These are phyloP conservation scores for Odontocolon sp. DNA, from an alignment of 2,888 invertebrate species.

Conservation along the genomic window DNA sequence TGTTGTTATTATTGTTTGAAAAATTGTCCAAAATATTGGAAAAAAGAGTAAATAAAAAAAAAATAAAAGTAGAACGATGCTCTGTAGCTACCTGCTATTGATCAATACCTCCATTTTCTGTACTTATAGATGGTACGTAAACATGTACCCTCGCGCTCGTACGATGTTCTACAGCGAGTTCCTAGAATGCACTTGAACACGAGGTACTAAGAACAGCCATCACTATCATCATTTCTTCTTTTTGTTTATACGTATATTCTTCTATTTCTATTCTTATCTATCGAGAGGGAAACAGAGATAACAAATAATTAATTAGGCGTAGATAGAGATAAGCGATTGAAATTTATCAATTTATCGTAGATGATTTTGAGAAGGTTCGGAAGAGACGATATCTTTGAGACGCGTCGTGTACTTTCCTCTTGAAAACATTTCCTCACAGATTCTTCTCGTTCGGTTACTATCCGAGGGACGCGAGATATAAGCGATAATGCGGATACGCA, in stretches of 20 bases:
- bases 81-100: constrained; percentile 76
- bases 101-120: constrained; percentile 80
- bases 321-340: neutral
- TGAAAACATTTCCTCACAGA: constrained; percentile 15
- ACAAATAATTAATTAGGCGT: constrained; percentile 12
- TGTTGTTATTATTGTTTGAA: neutral
- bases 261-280: constrained; percentile 39
- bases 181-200: constrained; percentile 80
- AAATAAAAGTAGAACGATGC: constrained; percentile 71
- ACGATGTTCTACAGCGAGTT: constrained; percentile 80
- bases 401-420: neutral
- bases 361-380: neutral
- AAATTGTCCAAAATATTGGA: neutral
- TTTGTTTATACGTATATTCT: constrained; percentile 61
- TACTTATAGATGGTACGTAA: constrained; percentile 80
- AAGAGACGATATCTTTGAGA: neutral
- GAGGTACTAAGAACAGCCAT: constrained; percentile 79
- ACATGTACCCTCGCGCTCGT: constrained; percentile 80
- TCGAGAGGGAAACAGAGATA: constrained; percentile 41
- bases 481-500: constrained; percentile 13
- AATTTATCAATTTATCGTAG: too few species aligned
- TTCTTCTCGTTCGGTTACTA: constrained; percentile 9
- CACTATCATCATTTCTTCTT: constrained; percentile 76
- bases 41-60: constrained; percentile 31
- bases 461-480: neutral